Evolutionary conservation across 2,113 vertebrate genomes (phyloP).

Genomic region (Eulacestoma nigropectus): DNA sequence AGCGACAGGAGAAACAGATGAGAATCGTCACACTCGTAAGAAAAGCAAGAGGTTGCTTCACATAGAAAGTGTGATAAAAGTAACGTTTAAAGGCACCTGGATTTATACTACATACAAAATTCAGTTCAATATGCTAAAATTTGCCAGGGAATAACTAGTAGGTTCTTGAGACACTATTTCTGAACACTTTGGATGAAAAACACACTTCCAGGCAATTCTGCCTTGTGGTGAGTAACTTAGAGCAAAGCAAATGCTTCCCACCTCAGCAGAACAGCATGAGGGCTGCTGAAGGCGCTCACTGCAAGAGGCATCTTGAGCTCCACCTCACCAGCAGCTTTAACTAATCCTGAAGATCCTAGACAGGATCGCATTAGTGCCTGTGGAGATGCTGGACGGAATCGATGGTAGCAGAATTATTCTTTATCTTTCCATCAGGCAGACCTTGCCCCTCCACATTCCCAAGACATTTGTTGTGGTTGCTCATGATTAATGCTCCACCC

Average conservation of each 20-base stretch:
- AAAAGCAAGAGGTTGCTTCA: background rate
- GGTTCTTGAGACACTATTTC: background rate
- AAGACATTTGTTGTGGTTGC: conserved; percentile 14
- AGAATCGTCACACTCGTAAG: background rate
- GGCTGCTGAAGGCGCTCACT: background rate
- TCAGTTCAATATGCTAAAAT: background rate
- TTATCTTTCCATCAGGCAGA: background rate
- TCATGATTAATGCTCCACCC: conserved; percentile 14
- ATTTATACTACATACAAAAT: background rate
- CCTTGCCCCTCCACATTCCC: conserved; percentile 20
- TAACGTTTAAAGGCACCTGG: conserved; percentile 63
- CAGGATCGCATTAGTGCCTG: background rate
- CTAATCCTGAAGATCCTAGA: background rate
- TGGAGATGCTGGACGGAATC: background rate
- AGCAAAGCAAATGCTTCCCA: background rate
- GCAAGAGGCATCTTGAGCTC: background rate
- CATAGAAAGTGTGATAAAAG: background rate
- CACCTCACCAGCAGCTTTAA: background rate
- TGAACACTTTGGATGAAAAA: background rate
- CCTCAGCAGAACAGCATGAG: background rate
- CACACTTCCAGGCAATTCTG: background rate
- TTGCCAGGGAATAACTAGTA: background rate
- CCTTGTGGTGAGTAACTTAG: background rate
- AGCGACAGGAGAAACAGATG: background rate
- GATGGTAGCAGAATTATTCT: background rate